These are phyloP conservation scores for Cataglyphis livida DNA, from an alignment of 2,888 invertebrate species.

Conservation along the genomic window DNA sequence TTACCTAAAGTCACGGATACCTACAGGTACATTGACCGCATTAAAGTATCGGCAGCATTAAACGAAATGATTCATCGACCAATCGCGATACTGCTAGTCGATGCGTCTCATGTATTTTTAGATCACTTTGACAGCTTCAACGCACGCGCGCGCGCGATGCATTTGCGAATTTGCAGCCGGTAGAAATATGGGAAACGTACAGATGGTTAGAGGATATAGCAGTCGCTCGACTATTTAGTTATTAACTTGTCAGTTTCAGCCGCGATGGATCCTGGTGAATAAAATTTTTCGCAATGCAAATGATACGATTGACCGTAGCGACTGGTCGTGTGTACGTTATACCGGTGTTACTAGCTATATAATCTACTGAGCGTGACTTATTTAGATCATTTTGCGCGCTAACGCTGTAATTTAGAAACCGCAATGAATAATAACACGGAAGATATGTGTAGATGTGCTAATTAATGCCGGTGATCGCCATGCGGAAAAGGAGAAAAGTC, in stretches of 20 bases:
- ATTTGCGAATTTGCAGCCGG: slow-evolving; percentile 8
- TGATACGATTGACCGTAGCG: slow-evolving; percentile 51
- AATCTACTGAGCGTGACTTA: slow-evolving; percentile 54
- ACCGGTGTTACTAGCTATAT: slow-evolving; percentile 48
- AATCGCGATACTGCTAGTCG: slow-evolving; percentile 33
- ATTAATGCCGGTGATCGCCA: slow-evolving; percentile 34
- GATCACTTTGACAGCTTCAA: slow-evolving; percentile 35
- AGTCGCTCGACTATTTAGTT: slow-evolving; percentile 32
- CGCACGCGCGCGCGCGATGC: not conserved
- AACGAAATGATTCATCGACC: slow-evolving; percentile 20
- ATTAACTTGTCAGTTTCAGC: slow-evolving; percentile 49
- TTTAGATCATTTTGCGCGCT: slow-evolving; percentile 54
- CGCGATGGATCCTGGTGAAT: slow-evolving; percentile 41
- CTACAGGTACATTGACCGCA: not conserved
- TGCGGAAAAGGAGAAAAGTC: not conserved
- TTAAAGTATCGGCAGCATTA: slow-evolving; percentile 34
- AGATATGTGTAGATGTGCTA: slow-evolving; percentile 20
- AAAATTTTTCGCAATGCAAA: slow-evolving; percentile 53
- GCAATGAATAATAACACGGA: slow-evolving; percentile 45
- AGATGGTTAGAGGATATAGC: slow-evolving; percentile 44
- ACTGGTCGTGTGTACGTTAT: slow-evolving; percentile 40
- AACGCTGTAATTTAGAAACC: slow-evolving; percentile 52
- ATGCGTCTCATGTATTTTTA: slow-evolving; percentile 40
- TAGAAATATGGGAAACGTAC: slow-evolving; percentile 46
- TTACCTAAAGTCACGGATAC: slow-evolving; percentile 22